Evolutionary conservation across 2,888 invertebrate species (phyloP).

Genomic region (Andrena praecox): DNA sequence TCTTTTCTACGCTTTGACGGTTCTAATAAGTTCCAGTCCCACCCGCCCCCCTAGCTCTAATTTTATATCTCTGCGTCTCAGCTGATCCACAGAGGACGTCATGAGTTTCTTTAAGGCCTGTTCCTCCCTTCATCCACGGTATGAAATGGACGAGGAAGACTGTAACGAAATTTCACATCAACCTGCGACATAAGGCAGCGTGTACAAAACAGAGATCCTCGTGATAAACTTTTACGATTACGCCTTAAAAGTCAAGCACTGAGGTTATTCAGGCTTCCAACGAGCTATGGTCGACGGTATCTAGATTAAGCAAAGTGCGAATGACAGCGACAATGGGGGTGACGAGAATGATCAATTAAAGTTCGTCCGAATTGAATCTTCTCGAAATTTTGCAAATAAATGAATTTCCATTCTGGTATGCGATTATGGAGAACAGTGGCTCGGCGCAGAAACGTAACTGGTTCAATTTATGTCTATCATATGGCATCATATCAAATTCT

Average conservation of each 20-base stretch:
- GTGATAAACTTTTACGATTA: conserved; percentile 59
- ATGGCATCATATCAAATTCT: conserved; percentile 46
- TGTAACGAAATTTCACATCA: conserved; percentile 52
- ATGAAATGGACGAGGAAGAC: conserved; percentile 13
- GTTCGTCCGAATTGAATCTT: conserved; percentile 39
- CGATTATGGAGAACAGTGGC: conserved; percentile 20
- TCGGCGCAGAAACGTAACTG: background rate
- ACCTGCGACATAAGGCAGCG: conserved; percentile 34
- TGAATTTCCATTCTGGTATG: conserved; percentile 17
- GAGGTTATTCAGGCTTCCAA: background rate
- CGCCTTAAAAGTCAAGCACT: conserved; percentile 38
- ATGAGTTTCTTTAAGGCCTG: conserved; percentile 58
- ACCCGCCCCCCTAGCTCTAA: conserved; percentile 36
- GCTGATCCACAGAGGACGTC: conserved; percentile 41
- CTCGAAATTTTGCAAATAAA: conserved; percentile 19
- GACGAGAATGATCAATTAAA: conserved; percentile 18
- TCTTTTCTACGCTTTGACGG: conserved; percentile 66
- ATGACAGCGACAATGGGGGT: background rate
- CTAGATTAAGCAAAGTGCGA: background rate
- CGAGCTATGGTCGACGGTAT: conserved; percentile 12
- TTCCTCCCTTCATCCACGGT: conserved; percentile 35
- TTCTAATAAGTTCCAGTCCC: conserved; percentile 59
- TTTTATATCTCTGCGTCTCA: conserved; percentile 42
- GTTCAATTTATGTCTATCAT: conserved; percentile 40
- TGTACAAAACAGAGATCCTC: conserved; percentile 25